Percentiles rank a stretch among this genome's conserved stretches.
Evolutionary conservation across 2,888 invertebrate species (phyloP).

Genomic region (Tyria jacobaeae): DNA sequence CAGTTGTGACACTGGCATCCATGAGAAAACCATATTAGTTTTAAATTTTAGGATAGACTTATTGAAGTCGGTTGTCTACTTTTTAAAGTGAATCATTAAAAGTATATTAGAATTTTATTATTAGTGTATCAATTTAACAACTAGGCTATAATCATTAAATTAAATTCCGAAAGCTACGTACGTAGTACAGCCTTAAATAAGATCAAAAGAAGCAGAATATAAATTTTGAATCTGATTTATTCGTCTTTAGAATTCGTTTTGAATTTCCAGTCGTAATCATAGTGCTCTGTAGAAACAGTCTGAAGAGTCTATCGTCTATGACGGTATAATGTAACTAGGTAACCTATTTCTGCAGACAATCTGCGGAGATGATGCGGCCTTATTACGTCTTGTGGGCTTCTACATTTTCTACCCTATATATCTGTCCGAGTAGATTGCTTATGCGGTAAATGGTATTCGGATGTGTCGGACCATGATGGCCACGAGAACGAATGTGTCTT

Average conservation of each 20-base stretch:
- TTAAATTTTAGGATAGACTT: too few species aligned
- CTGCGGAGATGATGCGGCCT: constrained; percentile 20
- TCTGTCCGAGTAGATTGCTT: constrained; percentile 6
- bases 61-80: too few species aligned
- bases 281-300: constrained; percentile 11
- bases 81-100: too few species aligned
- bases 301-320: constrained; percentile 18
- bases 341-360: constrained; percentile 28
- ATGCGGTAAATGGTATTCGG: constrained; percentile 4
- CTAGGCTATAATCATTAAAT: neutral
- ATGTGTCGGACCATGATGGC: neutral
- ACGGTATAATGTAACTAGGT: constrained; percentile 23
- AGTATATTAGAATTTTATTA: neutral
- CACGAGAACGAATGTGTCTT: neutral
- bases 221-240: neutral
- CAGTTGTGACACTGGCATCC: too few species aligned
- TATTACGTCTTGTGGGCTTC: constrained; percentile 21
- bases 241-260: neutral
- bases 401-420: constrained; percentile 13
- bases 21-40: too few species aligned
- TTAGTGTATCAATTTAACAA: neutral
- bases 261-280: constrained; percentile 4
- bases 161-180: neutral
- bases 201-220: neutral
- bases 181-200: neutral